phyloP scores from a whole-genome alignment of 2,113 vertebrate species.

The Saguinus imperator region DNA sequence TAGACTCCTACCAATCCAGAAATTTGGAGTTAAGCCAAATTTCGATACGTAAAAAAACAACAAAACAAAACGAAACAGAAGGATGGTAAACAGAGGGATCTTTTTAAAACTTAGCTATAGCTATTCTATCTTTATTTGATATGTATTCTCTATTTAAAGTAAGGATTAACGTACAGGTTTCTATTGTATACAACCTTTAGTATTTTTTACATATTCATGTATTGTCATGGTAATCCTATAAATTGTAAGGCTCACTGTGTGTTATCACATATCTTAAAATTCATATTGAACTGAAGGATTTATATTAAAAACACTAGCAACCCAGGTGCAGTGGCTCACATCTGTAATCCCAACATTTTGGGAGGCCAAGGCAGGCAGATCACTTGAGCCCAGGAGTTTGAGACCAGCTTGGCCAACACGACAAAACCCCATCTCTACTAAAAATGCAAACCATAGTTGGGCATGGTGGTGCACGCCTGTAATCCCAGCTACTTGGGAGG shows the following conservation, averaged over 20 bases:
- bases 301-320: background rate
- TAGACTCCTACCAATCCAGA: background rate
- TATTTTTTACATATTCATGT: background rate
- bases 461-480: too few species aligned
- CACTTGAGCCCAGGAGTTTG: too few species aligned
- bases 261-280: constrained; percentile 8
- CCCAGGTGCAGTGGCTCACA: too few species aligned
- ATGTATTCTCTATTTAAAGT: background rate
- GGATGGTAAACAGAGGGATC: background rate
- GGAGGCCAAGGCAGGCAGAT: too few species aligned
- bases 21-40: background rate
- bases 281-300: background rate
- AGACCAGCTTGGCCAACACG: too few species aligned
- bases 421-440: too few species aligned
- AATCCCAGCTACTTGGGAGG: too few species aligned
- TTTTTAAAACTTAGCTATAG: constrained; percentile 13
- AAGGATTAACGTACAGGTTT: background rate
- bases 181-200: background rate
- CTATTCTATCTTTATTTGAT: background rate
- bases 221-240: background rate
- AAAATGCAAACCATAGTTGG: too few species aligned
- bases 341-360: too few species aligned
- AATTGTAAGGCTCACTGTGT: background rate
- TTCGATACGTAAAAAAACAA: background rate
- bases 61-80: background rate